Evolutionary conservation across 1,140 invertebrate genomes (phyloP).

Genomic region (Chironomus striatipennis): DNA sequence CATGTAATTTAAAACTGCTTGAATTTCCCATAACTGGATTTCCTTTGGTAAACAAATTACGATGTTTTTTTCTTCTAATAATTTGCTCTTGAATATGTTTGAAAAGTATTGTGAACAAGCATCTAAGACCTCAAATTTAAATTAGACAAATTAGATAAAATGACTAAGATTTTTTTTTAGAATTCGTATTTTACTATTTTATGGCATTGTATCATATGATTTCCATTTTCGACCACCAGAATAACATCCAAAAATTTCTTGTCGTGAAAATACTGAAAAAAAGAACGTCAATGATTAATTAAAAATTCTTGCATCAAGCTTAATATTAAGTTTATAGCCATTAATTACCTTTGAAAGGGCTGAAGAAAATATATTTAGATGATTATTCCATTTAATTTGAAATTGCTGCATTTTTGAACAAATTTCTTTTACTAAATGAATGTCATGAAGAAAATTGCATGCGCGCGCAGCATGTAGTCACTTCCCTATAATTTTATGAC

Average conservation of each 20-base stretch:
- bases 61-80: background rate
- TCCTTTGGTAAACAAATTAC: conserved; percentile 11
- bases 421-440: background rate
- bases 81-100: background rate
- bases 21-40: conserved; percentile 6
- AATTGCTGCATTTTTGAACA: conserved; percentile 7
- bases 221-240: conserved; percentile 9
- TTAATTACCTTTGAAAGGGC: background rate
- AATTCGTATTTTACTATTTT: background rate
- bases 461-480: background rate
- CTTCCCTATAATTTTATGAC: background rate
- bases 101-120: background rate
- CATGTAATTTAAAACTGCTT: background rate
- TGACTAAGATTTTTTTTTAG: background rate
- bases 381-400: conserved; percentile 19
- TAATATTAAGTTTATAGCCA: background rate
- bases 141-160: background rate
- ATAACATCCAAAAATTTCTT: conserved; percentile 7
- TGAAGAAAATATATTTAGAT: background rate
- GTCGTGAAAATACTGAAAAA: conserved; percentile 7
- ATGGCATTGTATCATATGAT: conserved; percentile 10
- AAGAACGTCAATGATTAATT: background rate
- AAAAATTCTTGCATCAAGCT: background rate
- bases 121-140: background rate
- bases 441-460: background rate